phyloP scores from a whole-genome alignment of 2,113 vertebrate species.

The Ammodramus savannarum region DNA sequence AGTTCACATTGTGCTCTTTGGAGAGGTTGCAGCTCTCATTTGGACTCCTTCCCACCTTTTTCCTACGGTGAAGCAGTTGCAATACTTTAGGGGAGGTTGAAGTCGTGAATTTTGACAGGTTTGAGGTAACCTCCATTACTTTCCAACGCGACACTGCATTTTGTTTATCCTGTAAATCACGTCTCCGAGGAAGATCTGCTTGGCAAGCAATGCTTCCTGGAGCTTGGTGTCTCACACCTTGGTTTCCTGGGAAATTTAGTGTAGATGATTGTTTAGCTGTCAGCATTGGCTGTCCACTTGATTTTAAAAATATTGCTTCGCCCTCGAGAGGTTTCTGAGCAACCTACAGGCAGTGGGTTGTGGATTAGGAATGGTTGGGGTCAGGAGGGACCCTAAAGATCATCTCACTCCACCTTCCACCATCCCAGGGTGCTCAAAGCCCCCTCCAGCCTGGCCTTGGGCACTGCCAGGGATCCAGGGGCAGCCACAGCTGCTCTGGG shows the following conservation, averaged over 20 bases:
- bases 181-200: not conserved
- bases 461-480: not conserved
- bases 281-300: not conserved
- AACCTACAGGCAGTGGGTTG: not conserved
- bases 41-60: not conserved
- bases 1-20: not conserved
- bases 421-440: accelerated
- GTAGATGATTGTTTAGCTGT: not conserved
- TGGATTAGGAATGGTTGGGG: not conserved
- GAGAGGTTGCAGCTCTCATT: not conserved
- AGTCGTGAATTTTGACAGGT: not conserved
- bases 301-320: not conserved
- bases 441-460: accelerated
- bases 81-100: not conserved
- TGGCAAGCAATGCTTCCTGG: not conserved
- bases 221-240: not conserved
- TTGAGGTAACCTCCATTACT: not conserved
- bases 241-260: not conserved
- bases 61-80: not conserved
- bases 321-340: not conserved
- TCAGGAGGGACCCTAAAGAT: not conserved
- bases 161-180: not conserved
- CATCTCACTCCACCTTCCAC: not conserved
- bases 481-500: not conserved
- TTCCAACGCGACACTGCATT: not conserved